phyloP scores from a whole-genome alignment of 1,140 invertebrate genomes.

The Maconellicoccus hirsutus region DNA sequence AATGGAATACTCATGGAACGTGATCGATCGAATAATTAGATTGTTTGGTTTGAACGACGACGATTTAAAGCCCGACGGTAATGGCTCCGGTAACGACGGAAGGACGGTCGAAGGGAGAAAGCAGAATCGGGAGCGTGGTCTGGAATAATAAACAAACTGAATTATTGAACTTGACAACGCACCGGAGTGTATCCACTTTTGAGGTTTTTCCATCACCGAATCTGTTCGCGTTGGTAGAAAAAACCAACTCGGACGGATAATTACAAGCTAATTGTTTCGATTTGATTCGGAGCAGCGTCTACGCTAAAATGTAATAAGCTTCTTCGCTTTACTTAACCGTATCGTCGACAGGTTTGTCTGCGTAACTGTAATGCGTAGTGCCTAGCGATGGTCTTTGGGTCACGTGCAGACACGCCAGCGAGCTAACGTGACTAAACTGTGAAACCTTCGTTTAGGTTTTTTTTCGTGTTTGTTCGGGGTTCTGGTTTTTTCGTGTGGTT shows the following conservation, averaged over 20 bases:
- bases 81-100: neutral
- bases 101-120: neutral
- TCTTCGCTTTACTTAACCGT: conserved; percentile 18
- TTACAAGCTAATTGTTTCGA: conserved; percentile 19
- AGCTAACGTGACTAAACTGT: conserved; percentile 17
- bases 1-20: neutral
- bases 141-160: conserved; percentile 12
- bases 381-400: neutral
- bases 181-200: conserved; percentile 1
- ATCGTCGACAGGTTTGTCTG: conserved; percentile 8
- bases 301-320: conserved; percentile 20
- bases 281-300: conserved; percentile 8
- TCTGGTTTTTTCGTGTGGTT: neutral
- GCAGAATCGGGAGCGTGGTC: neutral
- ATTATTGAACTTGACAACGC: conserved; percentile 19
- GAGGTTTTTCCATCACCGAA: neutral
- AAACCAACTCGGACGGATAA: conserved; percentile 14
- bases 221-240: too few relatives aligned
- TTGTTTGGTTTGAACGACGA: conserved; percentile 13
- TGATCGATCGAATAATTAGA: conserved; percentile 16
- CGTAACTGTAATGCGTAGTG: neutral
- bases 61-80: neutral
- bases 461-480: neutral
- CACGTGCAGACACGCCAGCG: conserved; percentile 14
- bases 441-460: conserved; percentile 4